Evolutionary conservation across 2,113 vertebrate genomes (phyloP).

Genomic region (Monarcha castaneiventris): DNA sequence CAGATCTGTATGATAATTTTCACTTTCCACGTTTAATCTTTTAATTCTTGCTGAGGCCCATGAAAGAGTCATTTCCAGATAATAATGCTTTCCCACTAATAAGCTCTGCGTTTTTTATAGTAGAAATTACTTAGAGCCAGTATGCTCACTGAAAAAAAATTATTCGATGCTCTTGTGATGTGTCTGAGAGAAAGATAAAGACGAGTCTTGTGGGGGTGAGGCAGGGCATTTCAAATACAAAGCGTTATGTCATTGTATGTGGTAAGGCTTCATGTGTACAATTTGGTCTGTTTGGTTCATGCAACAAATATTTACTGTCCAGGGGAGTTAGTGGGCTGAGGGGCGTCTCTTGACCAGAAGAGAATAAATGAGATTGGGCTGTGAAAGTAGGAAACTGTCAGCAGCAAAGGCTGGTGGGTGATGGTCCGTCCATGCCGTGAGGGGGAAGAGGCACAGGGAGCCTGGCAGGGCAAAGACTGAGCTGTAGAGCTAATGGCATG

Average conservation of each 20-base stretch:
- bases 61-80: slow-evolving; percentile 21
- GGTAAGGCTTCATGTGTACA: neutral
- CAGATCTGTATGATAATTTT: slow-evolving; percentile 7
- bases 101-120: neutral
- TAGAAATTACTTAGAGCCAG: neutral
- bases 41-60: slow-evolving; percentile 9
- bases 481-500: fast-evolving
- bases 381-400: neutral
- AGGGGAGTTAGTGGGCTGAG: neutral
- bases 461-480: neutral
- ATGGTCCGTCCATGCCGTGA: fast-evolving
- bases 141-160: neutral
- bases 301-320: neutral
- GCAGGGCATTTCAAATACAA: neutral
- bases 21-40: neutral
- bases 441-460: neutral
- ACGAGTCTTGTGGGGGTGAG: fast-evolving
- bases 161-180: neutral
- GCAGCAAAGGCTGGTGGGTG: neutral
- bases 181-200: neutral
- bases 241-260: neutral
- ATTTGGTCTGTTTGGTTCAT: neutral
- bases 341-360: neutral
- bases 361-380: neutral
- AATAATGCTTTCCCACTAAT: slow-evolving; percentile 18